Evolutionary conservation across 1,140 invertebrate genomes (phyloP), one percentile per base, ranked within the genome.

Genomic region (Parapsyche elsis): DNA sequence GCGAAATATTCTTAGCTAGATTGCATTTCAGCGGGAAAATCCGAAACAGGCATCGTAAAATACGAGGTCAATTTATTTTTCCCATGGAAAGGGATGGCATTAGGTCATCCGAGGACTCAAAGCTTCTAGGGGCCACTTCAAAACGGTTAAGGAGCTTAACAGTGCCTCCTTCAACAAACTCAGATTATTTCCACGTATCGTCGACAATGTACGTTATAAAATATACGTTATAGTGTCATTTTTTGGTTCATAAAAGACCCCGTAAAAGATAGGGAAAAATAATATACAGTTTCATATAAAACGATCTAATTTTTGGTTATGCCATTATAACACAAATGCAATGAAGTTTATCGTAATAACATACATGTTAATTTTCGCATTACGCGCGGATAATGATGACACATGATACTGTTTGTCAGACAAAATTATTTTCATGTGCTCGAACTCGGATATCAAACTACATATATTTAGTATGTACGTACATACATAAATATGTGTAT

Each of bases 121-220:
- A 19, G 9, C 59, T 21, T 67, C 24, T 5, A 23, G 24, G 14
- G 26, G 64, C 24, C 24, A 12, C 24, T 26, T 26, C 64, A 23
- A 12, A 10, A 12, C n/a, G 64, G 64, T 23, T 67, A 67, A 67
- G 64, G 24, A 67, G 64, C 64, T 67, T 67, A 67, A 67, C 64
- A 9, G 23, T 67, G 4, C 4, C 24, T 23, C 64, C 64, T 67
- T 67, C 21, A 26, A 26, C 64, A 67, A 23, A 24, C 24, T 67
- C 5, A 23, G 21, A 67, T 67, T 67, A 67, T 67, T 67, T 67
- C 64, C 24, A 23, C 64, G 64, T 26, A 53, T 53, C 24, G 24
- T 67, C 64, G 64, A 53, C 12, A 53, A 53, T 53, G n/a, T n/a
- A 53, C 16, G 16, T 5, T 53, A 53, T 38, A 53, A 53, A 53